These are phyloP conservation scores for Nautilus pompilius DNA, from an alignment of 1,140 invertebrate genomes.

Conservation along the genomic window DNA sequence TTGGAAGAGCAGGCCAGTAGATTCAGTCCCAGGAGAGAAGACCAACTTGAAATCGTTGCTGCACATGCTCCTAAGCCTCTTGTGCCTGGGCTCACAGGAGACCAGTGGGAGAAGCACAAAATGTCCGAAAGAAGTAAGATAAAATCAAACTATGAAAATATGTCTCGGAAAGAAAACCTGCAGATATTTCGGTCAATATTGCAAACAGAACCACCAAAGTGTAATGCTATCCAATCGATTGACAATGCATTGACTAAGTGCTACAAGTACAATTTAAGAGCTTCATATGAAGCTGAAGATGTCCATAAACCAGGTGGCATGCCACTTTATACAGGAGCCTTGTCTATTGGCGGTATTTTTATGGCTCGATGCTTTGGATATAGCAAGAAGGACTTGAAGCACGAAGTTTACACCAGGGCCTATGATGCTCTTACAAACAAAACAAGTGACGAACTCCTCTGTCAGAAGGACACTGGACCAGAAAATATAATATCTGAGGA, in stretches of 20 bases:
- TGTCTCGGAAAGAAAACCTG: too few relatives aligned
- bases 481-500: too few relatives aligned
- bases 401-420: constrained; percentile 30
- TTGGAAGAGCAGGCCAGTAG: too few relatives aligned
- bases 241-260: constrained; percentile 33
- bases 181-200: too few relatives aligned
- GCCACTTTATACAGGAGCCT: constrained; percentile 29
- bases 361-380: constrained; percentile 25
- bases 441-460: constrained; percentile 27
- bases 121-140: too few relatives aligned
- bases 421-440: constrained; percentile 21
- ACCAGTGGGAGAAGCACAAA: too few relatives aligned
- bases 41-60: too few relatives aligned
- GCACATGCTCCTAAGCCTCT: too few relatives aligned
- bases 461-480: constrained; percentile 24
- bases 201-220: too few relatives aligned
- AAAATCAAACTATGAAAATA: too few relatives aligned
- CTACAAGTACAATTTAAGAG: constrained; percentile 29
- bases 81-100: too few relatives aligned
- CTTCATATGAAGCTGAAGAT: constrained; percentile 25
- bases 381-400: constrained; percentile 36
- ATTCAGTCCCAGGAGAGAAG: too few relatives aligned
- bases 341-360: constrained; percentile 24
- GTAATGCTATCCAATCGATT: constrained; percentile 32
- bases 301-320: constrained; percentile 19